These are phyloP conservation scores for Rhincodon typus DNA, from an alignment of 2,797 vertebrate genomes.

Conservation along the genomic window DNA sequence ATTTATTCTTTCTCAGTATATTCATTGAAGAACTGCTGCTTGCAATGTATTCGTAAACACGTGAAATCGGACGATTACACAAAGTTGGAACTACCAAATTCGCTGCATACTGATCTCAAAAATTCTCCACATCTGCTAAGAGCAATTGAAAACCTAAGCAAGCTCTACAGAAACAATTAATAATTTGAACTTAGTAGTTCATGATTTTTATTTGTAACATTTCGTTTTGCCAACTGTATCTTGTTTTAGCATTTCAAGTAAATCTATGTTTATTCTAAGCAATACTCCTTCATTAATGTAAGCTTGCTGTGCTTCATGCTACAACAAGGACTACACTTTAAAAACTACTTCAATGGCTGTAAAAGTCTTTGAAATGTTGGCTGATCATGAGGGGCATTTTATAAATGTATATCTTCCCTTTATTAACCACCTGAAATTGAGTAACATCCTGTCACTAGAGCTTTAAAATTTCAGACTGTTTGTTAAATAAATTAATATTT, in stretches of 20 bases:
- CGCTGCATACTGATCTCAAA: not conserved
- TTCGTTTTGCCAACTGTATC: not conserved
- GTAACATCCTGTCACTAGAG: not conserved
- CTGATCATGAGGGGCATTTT: not conserved
- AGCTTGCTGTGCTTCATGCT: not conserved
- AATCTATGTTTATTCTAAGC: not conserved
- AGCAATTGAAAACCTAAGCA: not conserved
- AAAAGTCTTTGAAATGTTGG: not conserved
- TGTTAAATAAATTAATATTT: not conserved
- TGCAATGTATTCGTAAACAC: not conserved
- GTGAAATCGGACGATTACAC: not conserved
- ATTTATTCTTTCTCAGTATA: slow-evolving; percentile 11
- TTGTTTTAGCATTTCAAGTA: not conserved
- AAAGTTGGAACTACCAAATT: not conserved
- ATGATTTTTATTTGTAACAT: not conserved
- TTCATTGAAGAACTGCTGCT: slow-evolving; percentile 21
- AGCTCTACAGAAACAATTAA: not conserved
- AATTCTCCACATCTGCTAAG: not conserved
- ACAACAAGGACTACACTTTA: not conserved
- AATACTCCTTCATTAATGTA: not conserved
- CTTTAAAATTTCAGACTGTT: not conserved
- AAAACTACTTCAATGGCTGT: not conserved
- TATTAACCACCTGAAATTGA: not conserved
- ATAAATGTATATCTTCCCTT: not conserved
- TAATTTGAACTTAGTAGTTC: not conserved